Conservation (phyloP, 2,797 vertebrate species). For the Gallinago solitaria region DNA sequence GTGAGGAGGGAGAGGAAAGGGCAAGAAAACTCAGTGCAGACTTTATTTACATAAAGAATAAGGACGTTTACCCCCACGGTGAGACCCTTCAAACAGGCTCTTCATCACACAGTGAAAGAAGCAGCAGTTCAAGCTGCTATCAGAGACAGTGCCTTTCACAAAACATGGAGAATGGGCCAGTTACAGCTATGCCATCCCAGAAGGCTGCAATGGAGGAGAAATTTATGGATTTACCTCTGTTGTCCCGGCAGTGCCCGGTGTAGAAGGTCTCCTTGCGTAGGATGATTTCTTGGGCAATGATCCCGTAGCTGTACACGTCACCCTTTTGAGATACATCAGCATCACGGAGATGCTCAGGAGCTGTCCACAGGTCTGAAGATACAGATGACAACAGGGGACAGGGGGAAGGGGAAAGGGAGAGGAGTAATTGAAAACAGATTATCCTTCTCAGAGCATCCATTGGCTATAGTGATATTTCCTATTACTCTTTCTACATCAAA, state of each 20-base stretch:
- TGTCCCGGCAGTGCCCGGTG: slow-evolving; percentile 74
- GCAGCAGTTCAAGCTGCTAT: background rate
- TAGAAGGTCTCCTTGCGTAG: slow-evolving; percentile 86
- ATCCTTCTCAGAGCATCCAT: background rate
- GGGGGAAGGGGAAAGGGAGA: background rate
- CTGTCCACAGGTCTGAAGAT: slow-evolving; percentile 83
- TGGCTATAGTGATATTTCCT: background rate
- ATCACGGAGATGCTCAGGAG: slow-evolving; percentile 90
- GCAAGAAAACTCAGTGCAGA: background rate
- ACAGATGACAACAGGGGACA: background rate
- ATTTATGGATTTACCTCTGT: slow-evolving; percentile 74
- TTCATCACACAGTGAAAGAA: background rate
- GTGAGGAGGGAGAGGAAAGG: background rate
- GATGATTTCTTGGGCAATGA: slow-evolving; percentile 94
- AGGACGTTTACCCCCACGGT: background rate
- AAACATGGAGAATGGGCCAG: background rate
- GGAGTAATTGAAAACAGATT: background rate
- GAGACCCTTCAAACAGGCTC: background rate
- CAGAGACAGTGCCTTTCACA: background rate
- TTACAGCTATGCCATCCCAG: background rate
- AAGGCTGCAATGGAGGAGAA: background rate
- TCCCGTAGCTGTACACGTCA: slow-evolving; percentile 92
- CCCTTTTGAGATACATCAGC: slow-evolving; percentile 90
- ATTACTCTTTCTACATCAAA: background rate
- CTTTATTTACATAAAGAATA: background rate